Evolutionary conservation across 2,888 invertebrate genomes (phyloP).

Genomic region (Noctua comes): DNA sequence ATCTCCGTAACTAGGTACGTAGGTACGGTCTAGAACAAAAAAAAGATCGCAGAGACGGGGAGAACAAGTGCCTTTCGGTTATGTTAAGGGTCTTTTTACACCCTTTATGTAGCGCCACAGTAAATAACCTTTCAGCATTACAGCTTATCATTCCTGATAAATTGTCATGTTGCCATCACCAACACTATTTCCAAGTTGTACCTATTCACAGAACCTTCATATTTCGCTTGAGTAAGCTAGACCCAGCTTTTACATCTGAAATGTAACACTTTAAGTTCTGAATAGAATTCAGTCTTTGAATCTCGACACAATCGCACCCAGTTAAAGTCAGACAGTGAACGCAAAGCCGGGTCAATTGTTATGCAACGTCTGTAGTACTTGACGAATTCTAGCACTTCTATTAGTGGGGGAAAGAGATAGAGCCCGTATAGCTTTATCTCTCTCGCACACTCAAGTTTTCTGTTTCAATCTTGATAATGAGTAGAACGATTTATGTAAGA

Average conservation of each 20-base stretch:
- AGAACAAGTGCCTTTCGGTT: too few relatives aligned
- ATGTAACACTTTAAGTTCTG: conserved; percentile 31
- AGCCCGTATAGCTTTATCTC: background rate
- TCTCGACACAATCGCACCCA: conserved; percentile 30
- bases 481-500: conserved; percentile 17
- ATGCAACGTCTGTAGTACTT: conserved; percentile 16
- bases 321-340: conserved; percentile 3
- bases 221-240: background rate
- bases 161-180: background rate
- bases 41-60: too few relatives aligned
- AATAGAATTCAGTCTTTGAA: conserved; percentile 34
- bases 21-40: too few relatives aligned
- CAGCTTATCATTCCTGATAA: too few relatives aligned
- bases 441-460: background rate
- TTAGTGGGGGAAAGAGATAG: conserved; percentile 4
- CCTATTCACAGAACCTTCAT: background rate
- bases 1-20: too few relatives aligned
- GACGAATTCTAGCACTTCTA: conserved; percentile 18
- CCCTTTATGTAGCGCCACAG: too few relatives aligned
- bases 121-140: too few relatives aligned
- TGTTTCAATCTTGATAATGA: conserved; percentile 30
- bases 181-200: background rate
- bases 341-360: conserved; percentile 39
- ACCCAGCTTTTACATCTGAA: conserved; percentile 12
- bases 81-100: too few relatives aligned